Evolutionary conservation across 2,113 vertebrate species (phyloP), one percentile per base, ranked within the genome.

Genomic region (Notarius quadriscutis): DNA sequence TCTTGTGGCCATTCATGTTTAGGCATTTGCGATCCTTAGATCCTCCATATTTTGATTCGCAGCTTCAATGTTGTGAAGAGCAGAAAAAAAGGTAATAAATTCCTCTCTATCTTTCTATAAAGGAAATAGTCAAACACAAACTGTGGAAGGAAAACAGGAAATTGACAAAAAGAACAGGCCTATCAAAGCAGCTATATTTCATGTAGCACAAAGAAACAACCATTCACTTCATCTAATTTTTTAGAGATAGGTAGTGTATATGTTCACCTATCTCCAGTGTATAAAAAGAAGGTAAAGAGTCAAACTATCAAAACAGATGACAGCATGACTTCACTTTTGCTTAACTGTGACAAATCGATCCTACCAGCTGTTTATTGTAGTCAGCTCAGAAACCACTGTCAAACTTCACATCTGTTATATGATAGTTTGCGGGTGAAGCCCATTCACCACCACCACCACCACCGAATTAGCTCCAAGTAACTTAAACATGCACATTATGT

Each of bases 81-180:
- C 1, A 60, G 63, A 91, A 91, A 87, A 93, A 92, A 88, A 83
- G 51, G 83, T 85, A 75, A 88, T 25, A 88, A 93, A 91, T 89
- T 85, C 86, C 83, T 83, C 75, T 80, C 89, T 87, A 91, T 93
- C 90, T 92, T 90, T 91, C 91, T 92, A 93, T 91, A 92, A 72
- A 87, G 93, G 93, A 94, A 95, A 87, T 81, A 78, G 87, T 89
- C 84, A 90, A 92, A 87, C 84, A 50, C 53, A 84, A 91, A 91
- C 81, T 69, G 87, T 90, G 91, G 91, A 91, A 94, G 94, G 89
- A 95, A 94, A 95, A 94, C 94, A 95, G 94, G 94, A 95, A 93
- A 93, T 94, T 57, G 22, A 79, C 62, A 89, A 90, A 92, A 91
- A 88, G 88, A 69, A 2, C 63, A 60, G 48, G 87, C 90, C 84